Percentiles rank a stretch among this genome's conserved stretches.
phyloP scores from a whole-genome alignment of 2,888 invertebrate species.

The Koerneria pararmatus region DNA sequence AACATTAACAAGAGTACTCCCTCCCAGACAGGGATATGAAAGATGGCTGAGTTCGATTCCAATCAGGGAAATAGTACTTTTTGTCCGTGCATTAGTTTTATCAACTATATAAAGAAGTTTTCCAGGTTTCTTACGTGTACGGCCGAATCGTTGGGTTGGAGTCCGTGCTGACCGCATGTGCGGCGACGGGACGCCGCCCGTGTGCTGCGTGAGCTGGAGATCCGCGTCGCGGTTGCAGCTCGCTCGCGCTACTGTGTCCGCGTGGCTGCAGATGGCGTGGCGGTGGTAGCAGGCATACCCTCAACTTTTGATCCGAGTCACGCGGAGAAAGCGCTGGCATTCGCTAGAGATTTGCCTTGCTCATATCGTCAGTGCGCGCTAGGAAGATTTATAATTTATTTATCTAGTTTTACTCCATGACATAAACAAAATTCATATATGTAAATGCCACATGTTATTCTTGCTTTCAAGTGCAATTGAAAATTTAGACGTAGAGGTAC shows the following conservation, averaged over 20 bases:
- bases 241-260: slow-evolving; percentile 29
- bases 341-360: slow-evolving; percentile 41
- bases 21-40: no score
- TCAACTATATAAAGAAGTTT: neutral
- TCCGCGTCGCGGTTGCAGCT: slow-evolving; percentile 16
- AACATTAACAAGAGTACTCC: no score
- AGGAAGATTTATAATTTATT: no score
- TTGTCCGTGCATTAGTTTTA: neutral
- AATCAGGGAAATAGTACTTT: no score
- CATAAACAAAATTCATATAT: no score
- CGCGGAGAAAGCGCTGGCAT: slow-evolving; percentile 34
- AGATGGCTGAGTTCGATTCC: no score
- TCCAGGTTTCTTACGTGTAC: slow-evolving; percentile 49
- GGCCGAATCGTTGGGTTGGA: slow-evolving; percentile 50
- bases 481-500: no score
- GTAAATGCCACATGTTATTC: no score
- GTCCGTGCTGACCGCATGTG: slow-evolving; percentile 45
- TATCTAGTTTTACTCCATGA: no score
- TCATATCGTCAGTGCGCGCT: no score
- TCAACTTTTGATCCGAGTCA: slow-evolving; percentile 35
- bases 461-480: no score
- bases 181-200: slow-evolving; percentile 51
- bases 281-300: slow-evolving; percentile 19
- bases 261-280: slow-evolving; percentile 33
- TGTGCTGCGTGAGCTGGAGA: slow-evolving; percentile 50